Percentiles rank a stretch among this genome's conserved stretches.
phyloP scores from a whole-genome alignment of 2,888 invertebrate species.

The Cantharis lateralis region DNA sequence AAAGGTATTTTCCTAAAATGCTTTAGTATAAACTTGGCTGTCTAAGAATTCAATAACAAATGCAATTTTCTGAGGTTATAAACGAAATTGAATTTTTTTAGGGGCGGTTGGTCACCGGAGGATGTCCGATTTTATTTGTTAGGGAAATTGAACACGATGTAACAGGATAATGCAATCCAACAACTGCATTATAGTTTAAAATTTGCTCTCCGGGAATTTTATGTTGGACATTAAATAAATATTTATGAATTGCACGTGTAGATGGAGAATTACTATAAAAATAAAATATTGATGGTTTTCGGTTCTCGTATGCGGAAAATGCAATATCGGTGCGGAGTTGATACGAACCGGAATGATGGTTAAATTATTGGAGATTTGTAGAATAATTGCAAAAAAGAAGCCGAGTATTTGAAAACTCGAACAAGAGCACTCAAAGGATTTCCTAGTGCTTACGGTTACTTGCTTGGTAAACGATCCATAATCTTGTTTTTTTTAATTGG shows the following conservation, averaged over 20 bases:
- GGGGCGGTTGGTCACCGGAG: neutral
- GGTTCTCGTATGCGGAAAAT: neutral
- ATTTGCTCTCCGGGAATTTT: neutral
- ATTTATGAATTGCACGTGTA: neutral
- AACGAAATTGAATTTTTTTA: neutral
- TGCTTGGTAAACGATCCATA: neutral
- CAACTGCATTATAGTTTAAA: neutral
- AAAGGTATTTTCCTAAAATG: neutral
- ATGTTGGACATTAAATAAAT: neutral
- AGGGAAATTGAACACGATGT: neutral
- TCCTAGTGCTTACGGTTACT: neutral
- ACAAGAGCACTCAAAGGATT: neutral
- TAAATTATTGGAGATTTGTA: neutral
- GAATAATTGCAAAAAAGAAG: neutral
- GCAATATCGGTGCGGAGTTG: neutral
- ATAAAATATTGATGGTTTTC: neutral
- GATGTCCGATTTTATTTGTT: neutral
- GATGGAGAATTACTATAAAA: neutral
- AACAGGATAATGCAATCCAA: neutral
- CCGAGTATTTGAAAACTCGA: neutral
- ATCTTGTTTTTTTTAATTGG: neutral
- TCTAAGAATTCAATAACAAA: neutral
- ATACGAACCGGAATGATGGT: neutral
- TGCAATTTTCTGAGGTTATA: neutral
- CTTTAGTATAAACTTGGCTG: neutral